phyloP scores from a whole-genome alignment of 2,797 vertebrate species.

The Philypnodon macrostomus region DNA sequence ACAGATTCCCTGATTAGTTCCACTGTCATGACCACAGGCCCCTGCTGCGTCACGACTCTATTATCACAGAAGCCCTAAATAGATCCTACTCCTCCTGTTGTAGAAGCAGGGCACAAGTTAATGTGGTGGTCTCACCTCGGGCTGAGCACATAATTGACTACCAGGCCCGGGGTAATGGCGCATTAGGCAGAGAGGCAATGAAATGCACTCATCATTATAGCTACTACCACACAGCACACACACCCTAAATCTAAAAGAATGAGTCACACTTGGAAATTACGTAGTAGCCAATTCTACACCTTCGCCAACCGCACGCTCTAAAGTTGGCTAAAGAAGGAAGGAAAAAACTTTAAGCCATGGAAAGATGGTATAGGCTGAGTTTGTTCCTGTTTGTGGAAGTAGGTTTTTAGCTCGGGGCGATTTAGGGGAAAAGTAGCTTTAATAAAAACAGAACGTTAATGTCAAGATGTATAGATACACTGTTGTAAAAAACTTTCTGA shows the following conservation, averaged over 20 bases:
- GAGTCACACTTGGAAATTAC: conserved; percentile 71
- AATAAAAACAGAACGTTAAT: background rate
- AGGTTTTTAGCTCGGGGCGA: background rate
- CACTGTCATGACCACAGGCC: conserved; percentile 59
- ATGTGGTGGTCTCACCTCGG: conserved; percentile 73
- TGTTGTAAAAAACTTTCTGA: too few relatives aligned
- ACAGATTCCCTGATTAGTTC: conserved; percentile 66
- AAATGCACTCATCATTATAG: conserved; percentile 70
- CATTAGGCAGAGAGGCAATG: conserved; percentile 70
- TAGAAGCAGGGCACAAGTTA: conserved; percentile 64
- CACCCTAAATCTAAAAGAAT: conserved; percentile 61
- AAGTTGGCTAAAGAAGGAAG: conserved; percentile 56
- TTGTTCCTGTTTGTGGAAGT: conserved; percentile 49
- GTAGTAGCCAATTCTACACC: conserved; percentile 60
- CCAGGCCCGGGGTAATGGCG: conserved; percentile 61
- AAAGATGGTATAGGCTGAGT: conserved; percentile 44
- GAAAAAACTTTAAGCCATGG: conserved; percentile 58
- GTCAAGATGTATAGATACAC: too few relatives aligned
- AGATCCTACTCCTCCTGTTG: conserved; percentile 56
- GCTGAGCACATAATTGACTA: conserved; percentile 71
- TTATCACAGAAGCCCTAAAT: conserved; percentile 70
- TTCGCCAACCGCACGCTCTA: conserved; percentile 57
- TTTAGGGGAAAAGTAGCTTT: background rate
- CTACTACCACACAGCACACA: conserved; percentile 39
- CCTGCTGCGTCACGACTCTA: conserved; percentile 58